phyloP scores from a whole-genome alignment of 1,140 invertebrate genomes.

The Achroia grisella region DNA sequence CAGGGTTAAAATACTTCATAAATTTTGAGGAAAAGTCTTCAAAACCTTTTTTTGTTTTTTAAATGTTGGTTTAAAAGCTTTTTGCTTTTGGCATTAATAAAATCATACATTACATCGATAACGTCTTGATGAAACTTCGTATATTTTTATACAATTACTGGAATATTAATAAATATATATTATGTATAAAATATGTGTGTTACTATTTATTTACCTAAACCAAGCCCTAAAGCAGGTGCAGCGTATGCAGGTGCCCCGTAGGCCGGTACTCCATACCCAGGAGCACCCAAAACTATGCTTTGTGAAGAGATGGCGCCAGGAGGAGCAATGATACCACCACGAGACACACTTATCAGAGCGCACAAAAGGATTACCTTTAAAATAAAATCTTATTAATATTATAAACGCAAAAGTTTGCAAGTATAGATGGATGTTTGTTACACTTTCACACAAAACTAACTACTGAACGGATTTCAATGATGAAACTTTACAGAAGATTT shows the following conservation, averaged over 20 bases:
- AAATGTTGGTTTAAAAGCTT: no score
- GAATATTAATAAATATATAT: background rate
- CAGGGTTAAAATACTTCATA: no score
- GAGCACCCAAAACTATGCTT: slow-evolving; percentile 49
- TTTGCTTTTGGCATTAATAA: no score
- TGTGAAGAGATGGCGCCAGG: slow-evolving; percentile 56
- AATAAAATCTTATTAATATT: slow-evolving; percentile 1
- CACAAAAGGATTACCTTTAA: slow-evolving; percentile 42
- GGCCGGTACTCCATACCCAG: slow-evolving; percentile 21
- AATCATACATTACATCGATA: no score
- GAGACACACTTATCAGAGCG: slow-evolving; percentile 38
- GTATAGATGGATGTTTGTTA: background rate
- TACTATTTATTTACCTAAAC: slow-evolving; percentile 38
- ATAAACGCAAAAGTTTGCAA: no score
- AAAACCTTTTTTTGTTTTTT: no score
- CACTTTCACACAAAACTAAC: no score
- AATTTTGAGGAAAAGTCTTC: no score
- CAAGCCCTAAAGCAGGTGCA: slow-evolving; percentile 25
- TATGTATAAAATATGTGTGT: slow-evolving; percentile 4
- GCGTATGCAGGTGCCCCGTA: slow-evolving; percentile 17
- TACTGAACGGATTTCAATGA: no score
- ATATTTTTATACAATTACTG: no score
- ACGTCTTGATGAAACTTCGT: no score
- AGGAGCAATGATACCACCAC: slow-evolving; percentile 38
- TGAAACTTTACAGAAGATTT: no score